Evolutionary conservation across 2,888 invertebrate species (phyloP).

Genomic region (Odontomyia ornata): DNA sequence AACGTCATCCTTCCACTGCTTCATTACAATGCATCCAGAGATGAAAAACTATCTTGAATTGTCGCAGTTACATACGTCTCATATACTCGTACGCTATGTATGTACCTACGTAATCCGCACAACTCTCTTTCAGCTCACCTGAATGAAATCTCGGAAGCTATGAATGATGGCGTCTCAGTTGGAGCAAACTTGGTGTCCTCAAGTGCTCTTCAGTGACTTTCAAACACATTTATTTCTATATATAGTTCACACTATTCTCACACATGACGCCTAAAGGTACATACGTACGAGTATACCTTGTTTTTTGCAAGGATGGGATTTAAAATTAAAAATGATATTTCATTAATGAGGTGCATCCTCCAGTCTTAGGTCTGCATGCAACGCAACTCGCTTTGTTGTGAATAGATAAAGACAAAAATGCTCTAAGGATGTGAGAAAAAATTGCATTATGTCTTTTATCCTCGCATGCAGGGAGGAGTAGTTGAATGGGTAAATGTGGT

Average conservation of each 20-base stretch:
- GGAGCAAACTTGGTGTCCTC: not conserved
- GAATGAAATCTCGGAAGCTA: too few relatives aligned
- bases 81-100: too few relatives aligned
- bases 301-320: not conserved
- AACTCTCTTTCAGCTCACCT: too few relatives aligned
- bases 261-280: too few relatives aligned
- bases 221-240: not conserved
- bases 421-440: not conserved
- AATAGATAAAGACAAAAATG: not conserved
- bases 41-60: too few relatives aligned
- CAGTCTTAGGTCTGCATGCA: not conserved
- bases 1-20: too few relatives aligned
- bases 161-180: not conserved
- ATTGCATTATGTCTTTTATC: not conserved
- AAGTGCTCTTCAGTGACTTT: constrained; percentile 15
- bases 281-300: not conserved
- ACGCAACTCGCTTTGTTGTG: not conserved
- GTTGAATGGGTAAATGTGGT: too few relatives aligned
- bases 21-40: too few relatives aligned
- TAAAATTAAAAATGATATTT: constrained; percentile 19
- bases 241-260: too few relatives aligned
- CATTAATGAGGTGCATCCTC: constrained; percentile 23
- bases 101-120: too few relatives aligned
- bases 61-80: too few relatives aligned
- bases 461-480: too few relatives aligned